Evolutionary conservation across 2,797 vertebrate genomes (phyloP).

Genomic region (Gastrophryne carolinensis): DNA sequence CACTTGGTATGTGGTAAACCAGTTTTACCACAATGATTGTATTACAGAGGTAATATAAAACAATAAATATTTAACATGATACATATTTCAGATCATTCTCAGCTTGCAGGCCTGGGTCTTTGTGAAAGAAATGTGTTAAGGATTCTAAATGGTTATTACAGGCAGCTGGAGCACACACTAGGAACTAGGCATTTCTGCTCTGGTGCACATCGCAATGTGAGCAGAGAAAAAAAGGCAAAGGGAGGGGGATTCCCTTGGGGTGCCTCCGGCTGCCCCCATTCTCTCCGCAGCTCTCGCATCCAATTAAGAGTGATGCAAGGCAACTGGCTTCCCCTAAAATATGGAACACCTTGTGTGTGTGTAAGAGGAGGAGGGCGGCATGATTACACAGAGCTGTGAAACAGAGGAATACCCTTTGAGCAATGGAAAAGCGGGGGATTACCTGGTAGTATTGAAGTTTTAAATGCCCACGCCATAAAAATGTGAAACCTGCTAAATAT

Average conservation of each 20-base stretch:
- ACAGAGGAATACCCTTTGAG: slow-evolving; percentile 32
- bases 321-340: slow-evolving; percentile 3
- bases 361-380: slow-evolving; percentile 37
- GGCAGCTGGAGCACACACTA: background rate
- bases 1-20: background rate
- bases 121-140: background rate
- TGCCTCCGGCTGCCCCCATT: slow-evolving; percentile 11
- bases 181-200: background rate
- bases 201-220: background rate
- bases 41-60: slow-evolving; percentile 7
- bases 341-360: slow-evolving; percentile 47
- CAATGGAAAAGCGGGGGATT: background rate
- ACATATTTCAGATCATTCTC: slow-evolving; percentile 11
- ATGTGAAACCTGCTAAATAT: background rate
- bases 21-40: background rate
- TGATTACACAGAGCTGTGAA: slow-evolving; percentile 25
- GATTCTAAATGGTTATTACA: slow-evolving; percentile 11
- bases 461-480: background rate
- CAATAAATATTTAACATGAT: slow-evolving; percentile 28
- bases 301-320: slow-evolving; percentile 39
- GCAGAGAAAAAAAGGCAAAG: background rate
- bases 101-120: background rate
- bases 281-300: slow-evolving; percentile 13
- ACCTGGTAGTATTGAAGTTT: background rate
- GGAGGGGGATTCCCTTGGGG: slow-evolving; percentile 24